Percentiles rank a stretch among this genome's conserved stretches.
These are phyloP conservation scores for Tretioscincus oriximinensis DNA, from an alignment of 2,113 vertebrate species.

Conservation along the genomic window DNA sequence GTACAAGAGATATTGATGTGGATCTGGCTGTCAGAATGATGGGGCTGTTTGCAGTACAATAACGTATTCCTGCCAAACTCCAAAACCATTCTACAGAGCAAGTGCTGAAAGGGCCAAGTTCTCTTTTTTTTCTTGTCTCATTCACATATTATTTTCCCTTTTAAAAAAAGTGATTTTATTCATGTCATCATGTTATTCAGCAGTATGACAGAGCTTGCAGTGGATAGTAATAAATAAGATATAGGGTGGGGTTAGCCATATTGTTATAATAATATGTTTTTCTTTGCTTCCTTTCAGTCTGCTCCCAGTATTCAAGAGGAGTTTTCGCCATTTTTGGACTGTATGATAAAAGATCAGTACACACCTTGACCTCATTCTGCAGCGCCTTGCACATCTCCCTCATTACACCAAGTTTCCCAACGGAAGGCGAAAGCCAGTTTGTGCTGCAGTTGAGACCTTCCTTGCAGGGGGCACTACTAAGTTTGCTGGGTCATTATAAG, in stretches of 20 bases:
- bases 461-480: slow-evolving; percentile 89
- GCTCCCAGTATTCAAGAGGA: slow-evolving; percentile 97
- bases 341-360: slow-evolving; percentile 97
- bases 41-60: no score
- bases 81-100: no score
- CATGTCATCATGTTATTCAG: no score
- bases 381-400: slow-evolving; percentile 98
- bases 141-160: no score
- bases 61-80: no score
- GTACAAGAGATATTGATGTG: no score
- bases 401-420: slow-evolving; percentile 95
- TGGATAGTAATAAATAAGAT: background rate
- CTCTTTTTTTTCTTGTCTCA: background rate
- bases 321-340: slow-evolving; percentile 99
- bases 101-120: background rate
- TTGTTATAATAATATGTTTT: background rate
- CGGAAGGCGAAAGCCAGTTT: slow-evolving; percentile 94
- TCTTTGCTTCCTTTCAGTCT: slow-evolving; percentile 79
- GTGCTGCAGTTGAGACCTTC: slow-evolving; percentile 95
- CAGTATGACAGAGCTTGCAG: no score
- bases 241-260: background rate
- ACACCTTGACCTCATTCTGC: slow-evolving; percentile 98
- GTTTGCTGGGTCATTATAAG: slow-evolving; percentile 92
- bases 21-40: no score
- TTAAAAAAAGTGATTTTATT: no score